Conservation (phyloP, 30 jellyfish, hydroid and myxozoan genomes). For the Catostylus mosaicus region DNA sequence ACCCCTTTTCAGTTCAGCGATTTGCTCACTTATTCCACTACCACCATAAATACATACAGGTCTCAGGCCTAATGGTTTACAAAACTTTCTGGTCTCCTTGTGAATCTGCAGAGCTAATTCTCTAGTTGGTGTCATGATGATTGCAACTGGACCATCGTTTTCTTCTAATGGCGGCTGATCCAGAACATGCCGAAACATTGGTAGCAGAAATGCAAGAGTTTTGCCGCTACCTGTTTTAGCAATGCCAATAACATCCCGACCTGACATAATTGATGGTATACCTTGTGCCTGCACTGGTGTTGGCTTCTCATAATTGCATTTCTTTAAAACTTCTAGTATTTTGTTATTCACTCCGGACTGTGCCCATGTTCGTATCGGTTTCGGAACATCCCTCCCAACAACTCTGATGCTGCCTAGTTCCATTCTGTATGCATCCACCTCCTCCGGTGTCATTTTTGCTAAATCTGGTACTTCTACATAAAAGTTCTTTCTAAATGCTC, state of each 20-base stretch:
- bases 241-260: slow-evolving; percentile 99
- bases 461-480: slow-evolving; percentile 99
- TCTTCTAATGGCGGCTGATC: slow-evolving; percentile 93
- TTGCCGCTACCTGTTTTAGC: slow-evolving; percentile 99
- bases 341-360: slow-evolving; percentile 90
- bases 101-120: slow-evolving; percentile 96
- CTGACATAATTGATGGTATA: slow-evolving; percentile 98
- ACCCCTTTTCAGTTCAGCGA: slow-evolving; percentile 97
- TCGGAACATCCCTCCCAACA: slow-evolving; percentile 94
- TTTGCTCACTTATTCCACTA: slow-evolving; percentile 98
- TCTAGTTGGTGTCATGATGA: slow-evolving; percentile 98
- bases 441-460: slow-evolving; percentile 89
- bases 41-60: slow-evolving; percentile 99
- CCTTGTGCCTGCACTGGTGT: slow-evolving; percentile 99
- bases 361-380: slow-evolving; percentile 98
- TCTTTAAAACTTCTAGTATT: slow-evolving; percentile 81
- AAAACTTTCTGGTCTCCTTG: slow-evolving; percentile 88
- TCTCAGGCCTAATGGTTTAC: slow-evolving; percentile 81
- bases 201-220: slow-evolving; percentile 94
- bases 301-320: slow-evolving; percentile 88
- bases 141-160: slow-evolving; percentile 98
- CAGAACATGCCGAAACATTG: slow-evolving; percentile 98
- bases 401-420: slow-evolving; percentile 87
- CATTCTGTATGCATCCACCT: slow-evolving; percentile 83
- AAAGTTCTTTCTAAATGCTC: slow-evolving; percentile 83